Evolutionary conservation across 1,140 invertebrate genomes (phyloP), one percentile per base, ranked within the genome.

Genomic region (Ooceraea biroi): DNA sequence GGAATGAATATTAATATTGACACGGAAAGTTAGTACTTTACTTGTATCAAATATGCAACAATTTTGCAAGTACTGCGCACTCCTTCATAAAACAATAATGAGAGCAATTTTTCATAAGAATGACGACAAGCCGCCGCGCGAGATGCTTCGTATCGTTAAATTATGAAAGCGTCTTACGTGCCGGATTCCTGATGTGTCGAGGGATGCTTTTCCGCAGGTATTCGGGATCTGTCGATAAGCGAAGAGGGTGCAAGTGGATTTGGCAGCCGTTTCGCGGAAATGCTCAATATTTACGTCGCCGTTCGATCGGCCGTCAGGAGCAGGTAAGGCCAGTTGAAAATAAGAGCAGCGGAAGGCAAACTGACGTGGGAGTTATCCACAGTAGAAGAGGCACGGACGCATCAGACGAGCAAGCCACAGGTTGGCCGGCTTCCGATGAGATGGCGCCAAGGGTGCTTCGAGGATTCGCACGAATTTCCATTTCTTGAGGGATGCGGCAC

Each of bases 281-380:
- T 87, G 55, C 82, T 89, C 84, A 89, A 89, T 89, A 89, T 89
- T 89, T 89, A 89, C 87, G 88, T 78, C 55, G 85, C 41, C 83
- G 82, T 89, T 89, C 88, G 88, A 89, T 89, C 88, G 88, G 58
- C 87, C 87, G 87, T 89, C 88, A 89, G 82, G 77, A 87, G 74
- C 88, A 86, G 87, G 84, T 89, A 89, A 88, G 77, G 82, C 63
- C 84, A 61, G 84, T 57, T 5, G 82, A 76, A 89, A 89, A 89
- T 89, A 89, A 89, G 87, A 89, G 88, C 88, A 89, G 63, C 88
- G 72, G 88, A 89, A 65, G 88, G 88, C 88, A 89, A 89, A 74
- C 48, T 58, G 85, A 89, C 85, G 69, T 84, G 82, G 82, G 68
- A 85, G 87, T 89, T 89, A 89, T 86, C 88, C 73, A 82, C 87